Percentiles rank a stretch among this genome's conserved stretches.
Evolutionary conservation across 2,888 invertebrate species (phyloP).

Genomic region (Pecten maximus): DNA sequence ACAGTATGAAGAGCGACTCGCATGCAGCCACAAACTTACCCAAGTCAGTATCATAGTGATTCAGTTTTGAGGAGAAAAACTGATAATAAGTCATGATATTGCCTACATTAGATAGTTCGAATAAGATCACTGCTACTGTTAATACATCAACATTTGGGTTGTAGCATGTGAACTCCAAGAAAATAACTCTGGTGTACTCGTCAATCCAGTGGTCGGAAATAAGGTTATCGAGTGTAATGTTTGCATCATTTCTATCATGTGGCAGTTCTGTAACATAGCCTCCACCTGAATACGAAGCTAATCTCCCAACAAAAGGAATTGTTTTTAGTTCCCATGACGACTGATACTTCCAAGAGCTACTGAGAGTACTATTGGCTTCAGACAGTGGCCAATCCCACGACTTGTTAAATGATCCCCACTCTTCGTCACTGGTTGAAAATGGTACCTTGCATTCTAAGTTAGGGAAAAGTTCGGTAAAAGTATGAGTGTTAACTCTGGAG

Average conservation of each 20-base stretch:
- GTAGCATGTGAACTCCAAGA: conserved; percentile 69
- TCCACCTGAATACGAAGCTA: conserved; percentile 73
- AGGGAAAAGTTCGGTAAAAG: neutral
- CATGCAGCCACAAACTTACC: conserved; percentile 61
- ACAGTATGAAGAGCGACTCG: conserved; percentile 64
- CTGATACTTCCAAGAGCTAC: conserved; percentile 62
- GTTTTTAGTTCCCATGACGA: conserved; percentile 64
- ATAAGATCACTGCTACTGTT: conserved; percentile 65
- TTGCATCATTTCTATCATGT: conserved; percentile 15
- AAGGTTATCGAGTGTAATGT: conserved; percentile 48
- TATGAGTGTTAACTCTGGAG: neutral
- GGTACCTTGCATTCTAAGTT: conserved; percentile 54
- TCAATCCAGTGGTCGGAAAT: conserved; percentile 68
- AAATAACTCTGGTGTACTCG: conserved; percentile 64
- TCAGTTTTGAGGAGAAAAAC: conserved; percentile 65
- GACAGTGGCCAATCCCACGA: conserved; percentile 57
- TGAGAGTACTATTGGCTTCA: neutral
- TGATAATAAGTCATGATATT: conserved; percentile 62
- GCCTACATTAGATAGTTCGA: conserved; percentile 67
- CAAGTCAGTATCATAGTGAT: conserved; percentile 62
- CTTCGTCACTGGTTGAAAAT: conserved; percentile 61
- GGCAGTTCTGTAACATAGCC: conserved; percentile 67
- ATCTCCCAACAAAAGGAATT: conserved; percentile 61
- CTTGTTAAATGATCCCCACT: conserved; percentile 55
- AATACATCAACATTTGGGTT: conserved; percentile 71